phyloP scores from a whole-genome alignment of 1,140 invertebrate species.

The Mizuhopecten yessoensis region DNA sequence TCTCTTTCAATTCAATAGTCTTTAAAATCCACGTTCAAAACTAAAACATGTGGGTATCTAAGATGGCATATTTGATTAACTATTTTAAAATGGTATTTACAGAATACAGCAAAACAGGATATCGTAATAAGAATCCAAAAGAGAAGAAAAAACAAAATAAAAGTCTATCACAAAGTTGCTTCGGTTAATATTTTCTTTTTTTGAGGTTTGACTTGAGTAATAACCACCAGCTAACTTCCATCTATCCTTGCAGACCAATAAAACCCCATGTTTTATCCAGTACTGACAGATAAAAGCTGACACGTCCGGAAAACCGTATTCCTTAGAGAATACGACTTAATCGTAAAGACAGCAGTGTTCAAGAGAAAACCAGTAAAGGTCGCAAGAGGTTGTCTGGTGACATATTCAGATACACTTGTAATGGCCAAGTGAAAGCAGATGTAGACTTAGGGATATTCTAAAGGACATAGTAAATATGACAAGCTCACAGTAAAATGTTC shows the following conservation, averaged over 20 bases:
- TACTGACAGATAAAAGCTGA: neutral
- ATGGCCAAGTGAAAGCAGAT: no score
- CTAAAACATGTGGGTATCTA: neutral
- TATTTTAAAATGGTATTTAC: neutral
- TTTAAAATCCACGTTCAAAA: neutral
- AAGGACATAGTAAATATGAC: no score
- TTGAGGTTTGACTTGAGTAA: neutral
- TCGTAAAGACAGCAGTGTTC: neutral
- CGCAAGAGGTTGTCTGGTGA: neutral
- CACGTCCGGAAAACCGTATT: neutral
- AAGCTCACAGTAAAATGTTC: no score
- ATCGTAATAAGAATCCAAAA: no score
- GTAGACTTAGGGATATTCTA: no score
- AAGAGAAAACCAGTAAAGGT: no score
- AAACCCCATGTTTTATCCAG: neutral
- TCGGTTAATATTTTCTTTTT: neutral
- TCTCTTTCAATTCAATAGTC: no score
- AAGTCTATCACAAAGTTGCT: neutral
- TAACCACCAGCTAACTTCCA: neutral
- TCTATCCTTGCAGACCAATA: neutral
- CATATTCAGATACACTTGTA: neutral
- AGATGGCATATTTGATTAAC: neutral
- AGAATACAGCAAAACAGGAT: no score
- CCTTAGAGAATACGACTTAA: neutral
- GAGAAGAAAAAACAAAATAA: no score